A percentile compares a stretch with the other conserved stretches of the same genome.
Conservation (phyloP, 2,888 invertebrate genomes). For the Melitaea athalia region DNA sequence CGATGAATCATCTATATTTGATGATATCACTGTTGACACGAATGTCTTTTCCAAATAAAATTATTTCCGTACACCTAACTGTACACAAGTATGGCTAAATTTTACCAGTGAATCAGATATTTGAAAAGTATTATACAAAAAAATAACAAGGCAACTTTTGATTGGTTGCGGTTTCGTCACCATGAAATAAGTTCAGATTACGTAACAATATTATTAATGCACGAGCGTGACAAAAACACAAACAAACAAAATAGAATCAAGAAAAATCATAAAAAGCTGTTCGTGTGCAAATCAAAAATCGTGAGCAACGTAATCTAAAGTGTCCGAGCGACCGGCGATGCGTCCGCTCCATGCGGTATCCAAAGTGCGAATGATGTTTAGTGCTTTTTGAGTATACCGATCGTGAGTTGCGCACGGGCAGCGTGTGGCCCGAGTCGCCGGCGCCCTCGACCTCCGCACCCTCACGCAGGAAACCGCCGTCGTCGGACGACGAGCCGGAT, state of each 20-base stretch:
- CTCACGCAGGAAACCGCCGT: slow-evolving; percentile 77
- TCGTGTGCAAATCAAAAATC: slow-evolving; percentile 73
- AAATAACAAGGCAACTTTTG: slow-evolving; percentile 33
- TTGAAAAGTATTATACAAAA: slow-evolving; percentile 32
- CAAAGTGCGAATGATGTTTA: slow-evolving; percentile 51
- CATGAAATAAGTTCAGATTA: slow-evolving; percentile 10
- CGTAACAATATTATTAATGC: slow-evolving; percentile 21
- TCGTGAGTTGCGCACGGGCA: slow-evolving; percentile 80
- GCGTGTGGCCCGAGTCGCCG: slow-evolving; percentile 75
- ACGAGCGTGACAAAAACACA: slow-evolving; percentile 39
- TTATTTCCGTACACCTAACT: not conserved
- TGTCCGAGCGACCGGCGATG: slow-evolving; percentile 38
- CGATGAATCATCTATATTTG: slow-evolving; percentile 26
- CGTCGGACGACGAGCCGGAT: slow-evolving; percentile 80
- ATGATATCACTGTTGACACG: slow-evolving; percentile 34
- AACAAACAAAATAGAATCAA: slow-evolving; percentile 50
- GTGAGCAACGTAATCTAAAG: slow-evolving; percentile 70
- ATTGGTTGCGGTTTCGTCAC: slow-evolving; percentile 39
- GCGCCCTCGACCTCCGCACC: slow-evolving; percentile 62
- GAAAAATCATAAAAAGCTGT: slow-evolving; percentile 63
- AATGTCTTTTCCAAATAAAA: slow-evolving; percentile 14
- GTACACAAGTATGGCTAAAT: not conserved
- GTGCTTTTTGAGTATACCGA: slow-evolving; percentile 66
- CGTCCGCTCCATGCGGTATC: slow-evolving; percentile 45
- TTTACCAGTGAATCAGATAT: slow-evolving; percentile 9